Evolutionary conservation across 2,888 invertebrate species (phyloP), one percentile per base, ranked within the genome.

Genomic region (Bursaphelenchus okinawaensis): DNA sequence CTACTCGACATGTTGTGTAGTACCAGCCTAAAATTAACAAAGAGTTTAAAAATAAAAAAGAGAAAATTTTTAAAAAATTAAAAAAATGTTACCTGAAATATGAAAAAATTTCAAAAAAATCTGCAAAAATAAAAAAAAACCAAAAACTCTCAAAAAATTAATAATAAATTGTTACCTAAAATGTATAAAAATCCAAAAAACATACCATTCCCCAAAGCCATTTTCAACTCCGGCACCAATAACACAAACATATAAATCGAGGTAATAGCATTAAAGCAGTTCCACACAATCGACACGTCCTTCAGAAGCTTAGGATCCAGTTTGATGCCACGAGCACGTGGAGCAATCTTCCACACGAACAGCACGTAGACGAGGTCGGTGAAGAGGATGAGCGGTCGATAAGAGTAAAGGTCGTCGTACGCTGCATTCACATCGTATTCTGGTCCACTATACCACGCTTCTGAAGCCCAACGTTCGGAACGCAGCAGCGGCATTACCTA

Each of bases 1-100:
- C 55, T 3, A 28, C 29, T 20, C 77, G 78, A 72, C 84, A 85
- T 4, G 83, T 61, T 4, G 67, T 66, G 31, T 60, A 52, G 22
- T 60, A 55, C 50, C 61, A 66, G 23, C 67, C 67, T 67, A 26
- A 7, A 60, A 55, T 29, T 9, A 23, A 29, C 16, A 9, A 4
- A n/a, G n/a, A n/a, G n/a, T n/a, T 19, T 54, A 7, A 20, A 24
- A n/a, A 58, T 51, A 58, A 19, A 58, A 19, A n/a, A n/a, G n/a
- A n/a, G n/a, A n/a, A n/a, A n/a, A n/a, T n/a, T n/a, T n/a, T n/a
- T n/a, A n/a, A n/a, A 3, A 51, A 26, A 55, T 28, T 26, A 9
- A 50, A 20, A 26, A 31, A 63, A n/a, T 63, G 28, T 63, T n/a
- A n/a, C n/a, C n/a, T n/a, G n/a, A n/a, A n/a, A n/a, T n/a, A n/a